Evolutionary conservation across 92 coral and sea anemone species (phyloP), one percentile per base, ranked within the genome.

Genomic region (Actinernus sp.): DNA sequence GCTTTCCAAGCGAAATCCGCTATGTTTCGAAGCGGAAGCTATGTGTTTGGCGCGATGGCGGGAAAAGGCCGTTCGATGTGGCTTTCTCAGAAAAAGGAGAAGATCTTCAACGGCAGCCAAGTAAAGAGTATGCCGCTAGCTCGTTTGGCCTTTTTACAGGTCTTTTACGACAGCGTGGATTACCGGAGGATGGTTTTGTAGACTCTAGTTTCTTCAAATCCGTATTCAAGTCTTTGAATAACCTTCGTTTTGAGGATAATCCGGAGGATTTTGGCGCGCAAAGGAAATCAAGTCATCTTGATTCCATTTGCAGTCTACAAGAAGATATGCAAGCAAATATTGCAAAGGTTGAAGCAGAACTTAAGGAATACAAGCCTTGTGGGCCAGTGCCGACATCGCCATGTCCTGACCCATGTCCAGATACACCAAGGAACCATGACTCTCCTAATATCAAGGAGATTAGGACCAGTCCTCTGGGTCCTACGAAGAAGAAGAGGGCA

Each of bases 71-170:
- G 26, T 49, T 49, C 26, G 55, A 4, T 21, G 55, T 33, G 14
- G 44, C 55, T 61, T 65, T 26, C 65, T 61, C 32, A 22, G 74
- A 31, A 7, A 45, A 43, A 43, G 28, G 28, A 29, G 24, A 1
- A n/a, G 14, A 27, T 1, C 21, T 17, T 2, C 39, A 58, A 31
- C 33, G 47, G 16, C 64, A 58, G 27, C 64, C 64, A 17, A 56
- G 29, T 37, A 3, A 13, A 49, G 22, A 46, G 38, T 28, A 26
- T 20, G 61, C 60, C 4, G 37, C 46, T 11, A 49, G 62, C 14
- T 26, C 65, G 41, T 58, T 68, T 20, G 78, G 72, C 39, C 51
- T 78, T 11, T 60, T 26, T 52, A 52, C 36, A 38, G 73, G 78
- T 3, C 64, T 52, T 59, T 26, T 79, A 7, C 51, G 63, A 13